phyloP scores from a whole-genome alignment of 2,797 vertebrate genomes.

The Decapterus maruadsi region DNA sequence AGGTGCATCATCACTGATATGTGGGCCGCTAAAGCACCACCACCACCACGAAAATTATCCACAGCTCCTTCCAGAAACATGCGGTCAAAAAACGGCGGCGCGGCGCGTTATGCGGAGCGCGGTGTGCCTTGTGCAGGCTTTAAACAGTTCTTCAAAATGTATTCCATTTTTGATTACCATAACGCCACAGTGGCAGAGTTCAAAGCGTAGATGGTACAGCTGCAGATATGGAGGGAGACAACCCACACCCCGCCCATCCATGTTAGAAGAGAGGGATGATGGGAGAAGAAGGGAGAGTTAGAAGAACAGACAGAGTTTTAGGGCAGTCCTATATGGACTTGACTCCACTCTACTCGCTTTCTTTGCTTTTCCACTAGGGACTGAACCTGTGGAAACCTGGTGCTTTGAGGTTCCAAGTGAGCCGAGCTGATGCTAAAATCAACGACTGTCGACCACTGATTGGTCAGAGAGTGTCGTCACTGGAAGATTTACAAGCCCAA shows the following conservation, averaged over 20 bases:
- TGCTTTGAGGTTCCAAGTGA: too few species aligned
- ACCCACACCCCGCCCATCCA: constrained; percentile 31
- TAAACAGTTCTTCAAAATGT: constrained; percentile 63
- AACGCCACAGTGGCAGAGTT: constrained; percentile 73
- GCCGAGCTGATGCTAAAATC: too few species aligned
- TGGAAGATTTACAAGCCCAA: too few species aligned
- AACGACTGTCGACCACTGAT: too few species aligned
- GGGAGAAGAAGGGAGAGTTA: constrained; percentile 21
- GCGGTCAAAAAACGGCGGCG: constrained; percentile 53
- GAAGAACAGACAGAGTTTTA: constrained; percentile 66
- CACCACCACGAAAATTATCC: constrained; percentile 52
- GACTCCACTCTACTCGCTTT: too few species aligned
- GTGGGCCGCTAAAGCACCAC: constrained; percentile 48
- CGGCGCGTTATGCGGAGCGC: constrained; percentile 27
- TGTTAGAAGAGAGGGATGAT: constrained; percentile 47
- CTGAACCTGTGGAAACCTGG: too few species aligned
- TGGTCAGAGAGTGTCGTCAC: too few species aligned
- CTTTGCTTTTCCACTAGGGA: too few species aligned
- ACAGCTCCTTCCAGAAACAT: constrained; percentile 58
- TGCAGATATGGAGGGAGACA: constrained; percentile 67
- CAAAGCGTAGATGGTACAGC: constrained; percentile 75
- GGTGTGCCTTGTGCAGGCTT: constrained; percentile 54
- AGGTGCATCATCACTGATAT: constrained; percentile 80
- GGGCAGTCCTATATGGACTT: constrained; percentile 59
- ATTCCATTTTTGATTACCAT: constrained; percentile 77